Conservation (phyloP, 2,888 invertebrate species). For the Drosophila seclusa region DNA sequence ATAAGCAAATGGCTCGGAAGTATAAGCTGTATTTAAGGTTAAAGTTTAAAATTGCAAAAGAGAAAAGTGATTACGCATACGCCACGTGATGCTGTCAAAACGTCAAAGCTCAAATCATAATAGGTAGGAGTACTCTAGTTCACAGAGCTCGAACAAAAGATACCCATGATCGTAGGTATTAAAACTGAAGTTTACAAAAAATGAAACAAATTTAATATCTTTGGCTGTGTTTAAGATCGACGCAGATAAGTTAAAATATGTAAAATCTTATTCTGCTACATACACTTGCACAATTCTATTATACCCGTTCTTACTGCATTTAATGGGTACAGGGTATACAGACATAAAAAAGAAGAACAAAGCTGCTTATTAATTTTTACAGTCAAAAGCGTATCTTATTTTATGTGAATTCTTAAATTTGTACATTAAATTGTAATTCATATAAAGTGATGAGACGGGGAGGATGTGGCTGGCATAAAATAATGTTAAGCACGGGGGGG, state of each 20-base stretch:
- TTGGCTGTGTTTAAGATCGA: background rate
- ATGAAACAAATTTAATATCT: background rate
- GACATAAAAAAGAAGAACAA: conserved; percentile 39
- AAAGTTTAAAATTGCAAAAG: conserved; percentile 9
- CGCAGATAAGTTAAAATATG: background rate
- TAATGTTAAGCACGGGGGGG: background rate
- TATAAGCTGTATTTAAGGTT: background rate
- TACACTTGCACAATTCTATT: background rate
- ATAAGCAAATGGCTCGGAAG: conserved; percentile 6
- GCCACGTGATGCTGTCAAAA: conserved; percentile 25
- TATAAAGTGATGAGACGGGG: conserved; percentile 18
- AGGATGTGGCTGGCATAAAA: background rate
- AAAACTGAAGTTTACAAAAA: background rate
- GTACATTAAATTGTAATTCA: conserved; percentile 63
- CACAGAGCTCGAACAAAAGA: background rate
- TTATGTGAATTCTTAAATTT: conserved; percentile 63
- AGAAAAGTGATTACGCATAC: conserved; percentile 50
- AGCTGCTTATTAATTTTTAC: conserved; percentile 56
- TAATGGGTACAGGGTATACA: conserved; percentile 1
- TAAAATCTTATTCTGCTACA: too few species aligned
- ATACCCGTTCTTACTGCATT: background rate
- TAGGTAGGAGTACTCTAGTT: background rate
- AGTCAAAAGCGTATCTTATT: conserved; percentile 28
- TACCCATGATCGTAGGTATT: background rate
- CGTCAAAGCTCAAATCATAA: conserved; percentile 7